phyloP scores from a whole-genome alignment of 2,113 vertebrate species.

The Pseudorectes ferrugineus region DNA sequence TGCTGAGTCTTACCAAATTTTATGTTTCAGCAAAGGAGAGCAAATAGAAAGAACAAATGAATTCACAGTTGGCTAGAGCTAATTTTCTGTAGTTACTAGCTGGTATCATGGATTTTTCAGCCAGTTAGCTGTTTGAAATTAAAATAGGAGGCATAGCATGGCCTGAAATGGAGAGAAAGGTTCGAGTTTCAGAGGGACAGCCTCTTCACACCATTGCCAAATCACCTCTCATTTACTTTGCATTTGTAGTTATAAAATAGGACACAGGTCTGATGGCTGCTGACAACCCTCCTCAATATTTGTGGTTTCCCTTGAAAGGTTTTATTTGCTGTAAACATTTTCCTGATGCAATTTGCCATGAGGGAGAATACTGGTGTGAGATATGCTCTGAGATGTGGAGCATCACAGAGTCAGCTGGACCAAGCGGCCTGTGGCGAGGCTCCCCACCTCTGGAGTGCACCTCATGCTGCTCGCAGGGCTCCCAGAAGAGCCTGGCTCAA shows the following conservation, averaged over 20 bases:
- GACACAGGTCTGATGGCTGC: not conserved
- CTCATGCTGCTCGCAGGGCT: rapidly evolving
- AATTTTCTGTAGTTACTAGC: not conserved
- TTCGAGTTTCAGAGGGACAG: not conserved
- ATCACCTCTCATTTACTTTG: not conserved
- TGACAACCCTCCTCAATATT: not conserved
- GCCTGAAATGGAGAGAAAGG: not conserved
- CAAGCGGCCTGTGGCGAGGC: rapidly evolving
- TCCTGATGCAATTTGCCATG: not conserved
- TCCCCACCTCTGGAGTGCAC: not conserved
- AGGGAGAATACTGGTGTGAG: not conserved
- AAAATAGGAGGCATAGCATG: not conserved
- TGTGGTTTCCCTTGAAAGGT: not conserved
- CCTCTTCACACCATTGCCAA: not conserved
- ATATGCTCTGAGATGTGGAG: rapidly evolving
- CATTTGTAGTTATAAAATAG: not conserved
- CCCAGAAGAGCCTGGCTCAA: not conserved
- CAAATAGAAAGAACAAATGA: not conserved
- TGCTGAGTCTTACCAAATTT: not conserved
- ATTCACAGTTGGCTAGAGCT: not conserved
- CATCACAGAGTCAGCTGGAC: rapidly evolving
- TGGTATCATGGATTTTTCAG: not conserved
- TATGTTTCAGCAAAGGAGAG: not conserved
- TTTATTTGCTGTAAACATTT: not conserved
- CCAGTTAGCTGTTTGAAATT: not conserved